Conservation (phyloP, 2,797 vertebrate genomes). For the Iguana delicatissima region DNA sequence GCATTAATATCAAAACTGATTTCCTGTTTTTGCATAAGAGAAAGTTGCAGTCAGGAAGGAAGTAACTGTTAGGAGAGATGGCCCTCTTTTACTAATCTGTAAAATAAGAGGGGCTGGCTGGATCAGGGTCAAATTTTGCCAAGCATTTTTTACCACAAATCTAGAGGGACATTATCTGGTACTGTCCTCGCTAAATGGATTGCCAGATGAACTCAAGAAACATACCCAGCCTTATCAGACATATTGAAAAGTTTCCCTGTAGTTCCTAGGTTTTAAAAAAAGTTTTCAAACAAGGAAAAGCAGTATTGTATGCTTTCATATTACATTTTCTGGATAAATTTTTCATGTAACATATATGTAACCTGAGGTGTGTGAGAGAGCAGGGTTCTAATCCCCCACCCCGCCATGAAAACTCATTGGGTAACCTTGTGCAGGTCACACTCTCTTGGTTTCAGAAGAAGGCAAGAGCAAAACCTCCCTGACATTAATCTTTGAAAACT, state of each 20-base stretch:
- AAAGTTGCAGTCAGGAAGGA: background rate
- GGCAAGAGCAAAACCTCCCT: too few species aligned
- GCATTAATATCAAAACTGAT: background rate
- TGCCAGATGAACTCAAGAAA: too few species aligned
- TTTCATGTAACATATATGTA: background rate
- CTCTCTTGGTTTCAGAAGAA: too few species aligned
- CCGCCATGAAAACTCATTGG: too few species aligned
- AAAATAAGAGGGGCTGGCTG: background rate
- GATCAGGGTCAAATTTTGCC: background rate
- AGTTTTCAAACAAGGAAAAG: background rate
- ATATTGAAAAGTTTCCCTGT: background rate
- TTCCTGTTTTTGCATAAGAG: background rate
- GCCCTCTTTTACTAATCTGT: slow-evolving; percentile 13
- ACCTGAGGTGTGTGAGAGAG: too few species aligned
- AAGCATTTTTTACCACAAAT: background rate
- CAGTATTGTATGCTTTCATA: background rate
- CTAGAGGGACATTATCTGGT: background rate
- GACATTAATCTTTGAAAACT: too few species aligned
- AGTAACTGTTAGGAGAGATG: background rate
- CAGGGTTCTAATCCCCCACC: too few species aligned
- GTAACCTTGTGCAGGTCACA: too few species aligned
- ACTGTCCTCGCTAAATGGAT: background rate
- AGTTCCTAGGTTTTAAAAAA: background rate
- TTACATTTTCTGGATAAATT: too few species aligned
- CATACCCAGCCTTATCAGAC: background rate